These are phyloP conservation scores for Peromyscus eremicus DNA, from an alignment of 2,797 vertebrate genomes.

Conservation along the genomic window DNA sequence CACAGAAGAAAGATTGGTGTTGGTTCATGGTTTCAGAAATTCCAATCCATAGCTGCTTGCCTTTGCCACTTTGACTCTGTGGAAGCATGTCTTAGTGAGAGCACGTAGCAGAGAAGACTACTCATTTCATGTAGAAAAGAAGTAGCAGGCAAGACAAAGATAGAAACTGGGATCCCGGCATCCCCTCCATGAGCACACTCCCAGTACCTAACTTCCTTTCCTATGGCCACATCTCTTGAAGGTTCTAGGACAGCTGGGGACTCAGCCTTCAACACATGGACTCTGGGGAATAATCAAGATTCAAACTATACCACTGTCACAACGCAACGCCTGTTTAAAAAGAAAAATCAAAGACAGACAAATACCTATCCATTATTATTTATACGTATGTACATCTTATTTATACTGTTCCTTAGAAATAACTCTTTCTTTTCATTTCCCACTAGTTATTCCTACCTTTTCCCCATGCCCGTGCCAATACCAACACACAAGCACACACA, in stretches of 20 bases:
- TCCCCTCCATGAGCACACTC: not conserved
- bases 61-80: not conserved
- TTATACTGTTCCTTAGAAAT: not conserved
- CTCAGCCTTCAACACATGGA: not conserved
- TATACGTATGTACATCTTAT: not conserved
- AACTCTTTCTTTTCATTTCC: not conserved
- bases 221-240: not conserved
- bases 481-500: not conserved
- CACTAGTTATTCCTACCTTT: not conserved
- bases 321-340: not conserved
- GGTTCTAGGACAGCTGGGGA: not conserved
- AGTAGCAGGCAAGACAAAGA: not conserved
- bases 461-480: not conserved
- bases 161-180: not conserved
- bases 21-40: not conserved
- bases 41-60: not conserved
- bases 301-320: not conserved
- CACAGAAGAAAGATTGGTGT: not conserved
- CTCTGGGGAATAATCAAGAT: not conserved
- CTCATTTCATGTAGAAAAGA: not conserved
- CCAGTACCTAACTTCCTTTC: not conserved
- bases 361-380: not conserved
- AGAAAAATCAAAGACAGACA: not conserved
- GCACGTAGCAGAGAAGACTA: not conserved
- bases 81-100: no score